These are phyloP conservation scores for Poecilobothrus nobilitatus DNA, from an alignment of 2,888 invertebrate genomes.

Conservation along the genomic window DNA sequence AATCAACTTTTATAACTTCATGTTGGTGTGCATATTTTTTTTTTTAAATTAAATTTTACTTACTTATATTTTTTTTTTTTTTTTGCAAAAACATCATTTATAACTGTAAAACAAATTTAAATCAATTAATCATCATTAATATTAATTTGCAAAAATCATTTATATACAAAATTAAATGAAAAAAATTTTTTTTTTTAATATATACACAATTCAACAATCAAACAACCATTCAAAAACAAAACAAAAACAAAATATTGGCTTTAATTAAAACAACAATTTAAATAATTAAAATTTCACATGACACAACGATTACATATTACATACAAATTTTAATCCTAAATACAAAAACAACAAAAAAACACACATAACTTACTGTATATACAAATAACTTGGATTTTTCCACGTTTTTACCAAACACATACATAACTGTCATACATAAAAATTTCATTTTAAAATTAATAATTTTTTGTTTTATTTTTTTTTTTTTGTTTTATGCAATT, in stretches of 20 bases:
- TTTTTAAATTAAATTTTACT: constrained; percentile 9
- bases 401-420: not conserved
- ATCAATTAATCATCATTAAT: too few relatives aligned
- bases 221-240: constrained; percentile 19
- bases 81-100: not conserved
- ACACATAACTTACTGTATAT: too few relatives aligned
- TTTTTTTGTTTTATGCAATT: constrained; percentile 16
- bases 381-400: not conserved
- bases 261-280: constrained; percentile 15
- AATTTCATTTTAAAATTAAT: not conserved
- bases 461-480: constrained; percentile 13
- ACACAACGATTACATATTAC: not conserved
- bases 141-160: too few relatives aligned
- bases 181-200: too few relatives aligned
- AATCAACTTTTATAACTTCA: constrained; percentile 20
- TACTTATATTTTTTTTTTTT: not conserved
- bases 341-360: too few relatives aligned
- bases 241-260: constrained; percentile 17
- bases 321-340: too few relatives aligned
- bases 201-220: constrained; percentile 14
- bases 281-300: constrained; percentile 13
- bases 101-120: not conserved
- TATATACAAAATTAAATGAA: not conserved
- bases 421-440: too few relatives aligned
- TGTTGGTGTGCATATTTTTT: constrained; percentile 25